phyloP scores from a whole-genome alignment of 2,113 vertebrate species.

The Blennius ocellaris region DNA sequence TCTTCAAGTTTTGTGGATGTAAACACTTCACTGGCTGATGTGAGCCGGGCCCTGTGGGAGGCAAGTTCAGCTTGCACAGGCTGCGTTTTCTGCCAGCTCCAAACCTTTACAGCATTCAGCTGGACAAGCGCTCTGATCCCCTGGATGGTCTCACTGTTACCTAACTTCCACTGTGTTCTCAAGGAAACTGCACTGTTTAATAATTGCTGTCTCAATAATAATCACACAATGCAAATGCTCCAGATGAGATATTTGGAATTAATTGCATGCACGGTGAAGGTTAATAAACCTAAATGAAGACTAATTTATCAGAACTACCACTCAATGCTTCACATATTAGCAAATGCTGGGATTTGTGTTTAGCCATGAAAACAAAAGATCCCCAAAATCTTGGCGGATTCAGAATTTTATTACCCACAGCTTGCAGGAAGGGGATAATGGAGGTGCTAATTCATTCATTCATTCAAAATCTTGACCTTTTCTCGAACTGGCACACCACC shows the following conservation, averaged over 20 bases:
- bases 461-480: conserved; percentile 72
- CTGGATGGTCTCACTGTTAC: conserved; percentile 20
- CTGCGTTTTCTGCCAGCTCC: conserved; percentile 46
- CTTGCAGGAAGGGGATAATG: conserved; percentile 44
- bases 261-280: conserved; percentile 38
- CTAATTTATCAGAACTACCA: conserved; percentile 17
- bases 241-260: conserved; percentile 39
- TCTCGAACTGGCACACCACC: conserved; percentile 59
- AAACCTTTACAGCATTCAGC: conserved; percentile 47
- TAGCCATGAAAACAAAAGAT: conserved; percentile 25
- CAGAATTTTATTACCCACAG: conserved; percentile 37
- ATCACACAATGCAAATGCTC: conserved; percentile 9
- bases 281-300: conserved; percentile 43
- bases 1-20: conserved; percentile 58
- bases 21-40: conserved; percentile 67
- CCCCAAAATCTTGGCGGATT: conserved; percentile 6
- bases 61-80: conserved; percentile 42
- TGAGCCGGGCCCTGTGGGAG: conserved; percentile 46
- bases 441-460: conserved; percentile 53
- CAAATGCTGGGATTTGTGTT: conserved; percentile 8
- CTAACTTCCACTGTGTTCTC: conserved; percentile 21
- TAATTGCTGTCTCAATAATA: conserved; percentile 29
- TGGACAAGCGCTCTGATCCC: conserved; percentile 45
- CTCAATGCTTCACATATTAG: conserved; percentile 16
- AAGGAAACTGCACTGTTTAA: conserved; percentile 25